These are phyloP conservation scores for Triplophysa tibetana DNA, from an alignment of 2,113 vertebrate genomes.

Conservation along the genomic window DNA sequence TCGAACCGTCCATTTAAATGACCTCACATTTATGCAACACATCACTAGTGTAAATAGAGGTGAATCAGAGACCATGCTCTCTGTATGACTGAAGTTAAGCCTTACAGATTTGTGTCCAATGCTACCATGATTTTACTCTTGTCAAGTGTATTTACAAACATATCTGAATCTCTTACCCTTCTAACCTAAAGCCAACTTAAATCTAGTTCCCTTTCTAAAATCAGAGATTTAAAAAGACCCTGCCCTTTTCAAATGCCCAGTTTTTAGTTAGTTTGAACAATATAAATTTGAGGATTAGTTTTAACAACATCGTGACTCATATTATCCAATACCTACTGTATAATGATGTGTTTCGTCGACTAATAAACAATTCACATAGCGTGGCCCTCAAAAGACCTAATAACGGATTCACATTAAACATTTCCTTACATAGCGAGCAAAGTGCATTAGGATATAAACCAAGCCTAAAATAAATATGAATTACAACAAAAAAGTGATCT, in stretches of 20 bases:
- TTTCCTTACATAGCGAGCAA: conserved; percentile 5
- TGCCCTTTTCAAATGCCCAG: neutral
- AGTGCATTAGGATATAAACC: conserved; percentile 7
- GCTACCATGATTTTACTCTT: conserved; percentile 24
- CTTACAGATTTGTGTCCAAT: conserved; percentile 12
- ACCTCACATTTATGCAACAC: conserved; percentile 13
- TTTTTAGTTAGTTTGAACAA: conserved; percentile 8
- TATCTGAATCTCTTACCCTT: neutral
- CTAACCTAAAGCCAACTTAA: neutral
- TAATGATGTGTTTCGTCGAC: conserved; percentile 8
- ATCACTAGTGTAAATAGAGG: neutral
- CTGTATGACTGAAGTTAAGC: neutral
- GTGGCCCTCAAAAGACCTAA: neutral
- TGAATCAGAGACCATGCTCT: conserved; percentile 36
- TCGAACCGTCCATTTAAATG: conserved; percentile 14
- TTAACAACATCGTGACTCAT: neutral
- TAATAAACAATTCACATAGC: conserved; percentile 3
- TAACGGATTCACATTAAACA: conserved; percentile 21
- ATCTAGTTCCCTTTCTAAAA: neutral
- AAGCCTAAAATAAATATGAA: neutral
- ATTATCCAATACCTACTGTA: neutral
- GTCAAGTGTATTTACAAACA: conserved; percentile 34
- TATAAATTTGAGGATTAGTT: neutral
- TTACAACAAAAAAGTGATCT: conserved; percentile 1
- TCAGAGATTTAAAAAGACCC: neutral